Evolutionary conservation across 1,140 invertebrate genomes (phyloP), one percentile per base, ranked within the genome.

Genomic region (Penaeus vannamei): DNA sequence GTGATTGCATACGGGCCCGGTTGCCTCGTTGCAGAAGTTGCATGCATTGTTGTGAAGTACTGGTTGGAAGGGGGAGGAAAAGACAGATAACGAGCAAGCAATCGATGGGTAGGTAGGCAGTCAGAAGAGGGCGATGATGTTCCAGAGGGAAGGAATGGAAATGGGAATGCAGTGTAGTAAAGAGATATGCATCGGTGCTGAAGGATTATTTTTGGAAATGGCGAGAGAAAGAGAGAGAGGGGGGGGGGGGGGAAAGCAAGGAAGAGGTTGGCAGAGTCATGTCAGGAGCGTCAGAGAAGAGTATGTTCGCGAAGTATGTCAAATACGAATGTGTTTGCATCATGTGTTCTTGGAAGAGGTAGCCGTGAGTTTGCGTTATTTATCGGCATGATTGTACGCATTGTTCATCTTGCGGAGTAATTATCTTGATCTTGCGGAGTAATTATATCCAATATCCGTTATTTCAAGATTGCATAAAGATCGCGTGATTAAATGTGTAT

Each of bases 11-110:
- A 81, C 86, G 79, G 79, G 64, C 86, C 80, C 42, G 32, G 85
- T 62, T 80, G 85, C 85, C 59, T 62, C 85, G 62, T 53, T 66
- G 86, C 80, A 53, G 72, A 82, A 87, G 86, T 85, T 85, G 86
- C 86, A 61, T 88, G 86, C 86, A 84, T 84, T 88, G 86, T 88
- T 72, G 64, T 26, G 10, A 80, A 81, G 86, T 87, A 87, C 81
- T 84, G 80, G 86, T 81, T 42, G 80, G 81, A 69, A 62, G 86
- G 86, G 81, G 42, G 66, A 69, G 84, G 84, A 69, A 42, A 26
- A 72, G 17, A 20, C 29, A 81, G 79, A 82, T 66, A 81, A 66
- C 60, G 42, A 61, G 79, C 85, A 87, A 87, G 79, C 85, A 87
- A 87, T 87, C 85, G 85, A 87, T 87, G 79, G 62, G 53, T 66